Evolutionary conservation across 2,888 invertebrate genomes (phyloP), one percentile per base, ranked within the genome.

Genomic region (Carabus problematicus): DNA sequence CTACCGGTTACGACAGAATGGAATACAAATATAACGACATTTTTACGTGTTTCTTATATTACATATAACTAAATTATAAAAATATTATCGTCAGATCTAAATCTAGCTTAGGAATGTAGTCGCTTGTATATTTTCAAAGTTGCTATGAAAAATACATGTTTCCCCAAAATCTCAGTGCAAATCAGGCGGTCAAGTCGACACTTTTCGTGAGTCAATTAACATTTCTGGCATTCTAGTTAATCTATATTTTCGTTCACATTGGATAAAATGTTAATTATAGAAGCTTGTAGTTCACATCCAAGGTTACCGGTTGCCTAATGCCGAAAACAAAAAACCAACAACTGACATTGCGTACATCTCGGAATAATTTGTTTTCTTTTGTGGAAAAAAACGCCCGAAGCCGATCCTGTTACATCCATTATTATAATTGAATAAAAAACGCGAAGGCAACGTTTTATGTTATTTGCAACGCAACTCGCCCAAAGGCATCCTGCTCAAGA

Each of bases 331-430:
- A 29, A 29, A 29, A 2, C 29, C 2, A 29, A 29, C 29, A 29
- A 29, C 29, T 29, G 29, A 29, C 29, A 29, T 29, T 29, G 18
- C 29, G 61, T 40, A 61, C 61, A 61, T 61, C 61, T 61, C 49
- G 47, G 56, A 55, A 55, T 64, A 55, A 64, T 64, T 39, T 19
- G 56, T 56, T 56, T 64, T 54, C 12, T 56, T 64, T 64, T 64
- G 52, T 63, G 54, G 42, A 12, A 19, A 45, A 45, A 29, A 56
- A 56, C 64, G 64, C 64, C 64, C 45, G 56, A 11, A 56, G 64
- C 64, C 56, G 55, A 64, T 64, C 64, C 64, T 64, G 64, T 64
- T 64, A 56, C 45, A 41, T 56, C 45, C 18, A 64, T 64, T 64
- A 64, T 29, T 64, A 56, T 56, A 64, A 42, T 55, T 64, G 64